phyloP scores from a whole-genome alignment of 2,797 vertebrate species.

The Lutjanus argentimaculatus region DNA sequence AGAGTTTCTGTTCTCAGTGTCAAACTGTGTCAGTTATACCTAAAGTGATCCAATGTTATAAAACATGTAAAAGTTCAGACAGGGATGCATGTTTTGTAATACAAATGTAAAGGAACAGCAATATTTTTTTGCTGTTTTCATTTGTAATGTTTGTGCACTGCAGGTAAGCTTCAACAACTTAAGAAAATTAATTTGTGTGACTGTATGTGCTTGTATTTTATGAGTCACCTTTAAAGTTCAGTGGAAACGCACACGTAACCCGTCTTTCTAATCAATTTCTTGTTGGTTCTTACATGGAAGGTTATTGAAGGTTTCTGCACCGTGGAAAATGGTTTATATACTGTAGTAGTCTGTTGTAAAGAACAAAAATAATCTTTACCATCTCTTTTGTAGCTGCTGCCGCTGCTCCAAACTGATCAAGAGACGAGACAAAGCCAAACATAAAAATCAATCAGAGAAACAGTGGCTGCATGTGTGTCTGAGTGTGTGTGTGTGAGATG shows the following conservation, averaged over 20 bases:
- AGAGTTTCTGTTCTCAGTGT: too few relatives aligned
- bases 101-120: too few relatives aligned
- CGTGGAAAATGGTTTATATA: background rate
- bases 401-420: slow-evolving; percentile 50
- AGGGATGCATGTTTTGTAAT: background rate
- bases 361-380: slow-evolving; percentile 13
- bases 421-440: slow-evolving; percentile 54
- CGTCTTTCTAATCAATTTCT: background rate
- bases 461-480: background rate
- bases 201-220: background rate
- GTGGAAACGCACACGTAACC: background rate
- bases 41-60: slow-evolving; percentile 4
- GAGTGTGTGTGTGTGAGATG: slow-evolving; percentile 30
- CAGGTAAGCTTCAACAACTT: background rate
- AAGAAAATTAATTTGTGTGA: background rate
- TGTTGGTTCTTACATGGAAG: background rate
- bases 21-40: too few relatives aligned
- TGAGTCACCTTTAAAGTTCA: background rate
- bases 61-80: background rate
- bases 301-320: slow-evolving; percentile 1
- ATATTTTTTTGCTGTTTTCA: background rate
- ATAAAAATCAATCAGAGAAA: slow-evolving; percentile 63
- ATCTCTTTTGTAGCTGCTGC: slow-evolving; percentile 29
- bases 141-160: background rate
- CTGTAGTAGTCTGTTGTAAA: slow-evolving; percentile 7